These are phyloP conservation scores for Mixornis gularis DNA, from an alignment of 2,113 vertebrate genomes.

Conservation along the genomic window DNA sequence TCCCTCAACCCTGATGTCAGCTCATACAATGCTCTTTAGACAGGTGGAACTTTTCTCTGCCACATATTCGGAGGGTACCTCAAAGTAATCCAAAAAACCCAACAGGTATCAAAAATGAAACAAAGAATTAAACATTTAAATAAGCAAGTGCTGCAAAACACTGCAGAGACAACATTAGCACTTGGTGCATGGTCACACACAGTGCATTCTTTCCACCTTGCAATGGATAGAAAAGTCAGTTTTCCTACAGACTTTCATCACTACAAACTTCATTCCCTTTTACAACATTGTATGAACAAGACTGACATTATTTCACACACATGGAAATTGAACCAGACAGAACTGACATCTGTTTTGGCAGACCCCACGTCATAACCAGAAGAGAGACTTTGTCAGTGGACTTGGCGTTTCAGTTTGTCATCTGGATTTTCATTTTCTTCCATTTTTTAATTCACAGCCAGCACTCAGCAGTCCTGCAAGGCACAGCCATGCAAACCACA, in stretches of 20 bases:
- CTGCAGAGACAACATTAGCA: not conserved
- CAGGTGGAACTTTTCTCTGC: not conserved
- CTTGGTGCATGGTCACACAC: not conserved
- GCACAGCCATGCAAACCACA: not conserved
- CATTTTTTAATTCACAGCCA: not conserved
- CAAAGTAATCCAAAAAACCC: not conserved
- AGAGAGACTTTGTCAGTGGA: not conserved
- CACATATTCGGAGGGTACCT: not conserved
- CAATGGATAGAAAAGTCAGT: not conserved
- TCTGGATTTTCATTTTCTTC: not conserved
- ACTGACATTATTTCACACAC: not conserved
- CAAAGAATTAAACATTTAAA: not conserved
- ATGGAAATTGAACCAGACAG: not conserved
- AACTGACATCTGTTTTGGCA: not conserved
- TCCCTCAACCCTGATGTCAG: not conserved
- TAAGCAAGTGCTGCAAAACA: not conserved
- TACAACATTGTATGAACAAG: rapidly evolving
- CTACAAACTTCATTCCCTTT: not conserved
- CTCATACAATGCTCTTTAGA: not conserved
- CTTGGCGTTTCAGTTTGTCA: not conserved
- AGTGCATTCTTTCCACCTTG: not conserved
- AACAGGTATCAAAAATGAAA: not conserved
- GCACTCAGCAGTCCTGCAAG: not conserved
- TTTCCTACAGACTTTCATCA: not conserved
- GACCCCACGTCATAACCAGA: rapidly evolving